Conservation (phyloP, 2,113 vertebrate genomes). For the Azemiops feae region DNA sequence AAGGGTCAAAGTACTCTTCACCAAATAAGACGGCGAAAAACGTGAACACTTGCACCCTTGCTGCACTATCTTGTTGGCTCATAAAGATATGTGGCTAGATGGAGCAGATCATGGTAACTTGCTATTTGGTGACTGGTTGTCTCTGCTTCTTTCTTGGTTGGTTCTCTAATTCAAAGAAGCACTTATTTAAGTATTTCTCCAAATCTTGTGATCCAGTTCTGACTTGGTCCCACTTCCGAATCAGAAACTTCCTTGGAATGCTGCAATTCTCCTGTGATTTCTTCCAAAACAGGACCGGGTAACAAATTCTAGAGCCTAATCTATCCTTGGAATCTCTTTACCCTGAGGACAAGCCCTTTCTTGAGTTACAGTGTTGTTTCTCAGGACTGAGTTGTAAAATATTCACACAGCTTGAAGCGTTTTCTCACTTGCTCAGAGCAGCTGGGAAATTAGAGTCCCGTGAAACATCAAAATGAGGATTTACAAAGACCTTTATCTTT, state of each 20-base stretch:
- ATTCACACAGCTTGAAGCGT: slow-evolving; percentile 16
- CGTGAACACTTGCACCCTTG: not conserved
- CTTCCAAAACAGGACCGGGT: slow-evolving; percentile 43
- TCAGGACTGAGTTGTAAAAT: slow-evolving; percentile 46
- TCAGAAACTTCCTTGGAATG: slow-evolving; percentile 24
- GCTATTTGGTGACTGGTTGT: not conserved
- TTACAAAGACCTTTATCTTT: not conserved
- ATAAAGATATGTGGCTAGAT: not conserved
- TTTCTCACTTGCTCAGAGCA: slow-evolving; percentile 40
- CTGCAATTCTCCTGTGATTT: slow-evolving; percentile 6
- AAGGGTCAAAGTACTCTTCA: not conserved
- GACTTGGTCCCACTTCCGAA: slow-evolving; percentile 22
- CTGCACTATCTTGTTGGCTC: not conserved
- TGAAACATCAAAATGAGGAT: slow-evolving; percentile 16
- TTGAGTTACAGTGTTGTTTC: slow-evolving; percentile 53
- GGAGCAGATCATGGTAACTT: not conserved
- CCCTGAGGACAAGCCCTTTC: slow-evolving; percentile 47
- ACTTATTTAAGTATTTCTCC: too few relatives aligned
- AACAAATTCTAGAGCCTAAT: slow-evolving; percentile 36
- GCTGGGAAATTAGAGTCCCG: slow-evolving; percentile 22
- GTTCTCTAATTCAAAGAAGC: not conserved
- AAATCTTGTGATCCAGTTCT: not conserved
- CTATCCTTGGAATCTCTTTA: slow-evolving; percentile 45
- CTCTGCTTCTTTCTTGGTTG: not conserved
- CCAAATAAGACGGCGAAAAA: not conserved